Conservation (phyloP, 2,797 vertebrate species). For the Crenuchus spilurus region DNA sequence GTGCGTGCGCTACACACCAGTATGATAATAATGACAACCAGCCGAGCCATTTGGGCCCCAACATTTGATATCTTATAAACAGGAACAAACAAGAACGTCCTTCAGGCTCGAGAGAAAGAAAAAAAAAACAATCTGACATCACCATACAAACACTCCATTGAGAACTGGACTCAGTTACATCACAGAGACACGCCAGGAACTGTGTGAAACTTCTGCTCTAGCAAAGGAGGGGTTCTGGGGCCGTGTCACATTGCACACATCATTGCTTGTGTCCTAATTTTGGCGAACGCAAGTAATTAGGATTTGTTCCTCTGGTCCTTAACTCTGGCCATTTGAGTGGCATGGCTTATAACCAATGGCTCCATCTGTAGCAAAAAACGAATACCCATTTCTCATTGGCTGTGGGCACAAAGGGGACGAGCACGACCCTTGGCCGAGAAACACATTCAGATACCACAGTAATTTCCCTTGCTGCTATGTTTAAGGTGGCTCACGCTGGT, state of each 20-base stretch:
- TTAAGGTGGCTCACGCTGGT: slow-evolving; percentile 40
- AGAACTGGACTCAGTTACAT: slow-evolving; percentile 37
- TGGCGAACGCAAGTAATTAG: slow-evolving; percentile 25
- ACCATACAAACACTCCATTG: slow-evolving; percentile 50
- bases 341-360: background rate
- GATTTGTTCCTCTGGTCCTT: slow-evolving; percentile 28
- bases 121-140: slow-evolving; percentile 50
- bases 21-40: slow-evolving; percentile 53
- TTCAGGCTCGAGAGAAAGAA: slow-evolving; percentile 38
- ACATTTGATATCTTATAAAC: slow-evolving; percentile 57
- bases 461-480: slow-evolving; percentile 47
- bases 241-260: slow-evolving; percentile 35
- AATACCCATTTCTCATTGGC: slow-evolving; percentile 26
- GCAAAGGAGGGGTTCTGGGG: slow-evolving; percentile 13
- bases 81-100: slow-evolving; percentile 52
- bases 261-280: slow-evolving; percentile 31
- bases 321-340: slow-evolving; percentile 20
- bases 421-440: slow-evolving; percentile 48
- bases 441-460: slow-evolving; percentile 33
- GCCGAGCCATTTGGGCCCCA: slow-evolving; percentile 47
- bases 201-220: slow-evolving; percentile 52
- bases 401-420: slow-evolving; percentile 1
- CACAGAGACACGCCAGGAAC: slow-evolving; percentile 47
- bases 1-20: slow-evolving; percentile 29
- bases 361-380: background rate